Evolutionary conservation across 37 sponge, comb jelly and placozoan species (phyloP), one percentile per base, ranked within the genome.

Genomic region (Aplysina aerophoba): DNA sequence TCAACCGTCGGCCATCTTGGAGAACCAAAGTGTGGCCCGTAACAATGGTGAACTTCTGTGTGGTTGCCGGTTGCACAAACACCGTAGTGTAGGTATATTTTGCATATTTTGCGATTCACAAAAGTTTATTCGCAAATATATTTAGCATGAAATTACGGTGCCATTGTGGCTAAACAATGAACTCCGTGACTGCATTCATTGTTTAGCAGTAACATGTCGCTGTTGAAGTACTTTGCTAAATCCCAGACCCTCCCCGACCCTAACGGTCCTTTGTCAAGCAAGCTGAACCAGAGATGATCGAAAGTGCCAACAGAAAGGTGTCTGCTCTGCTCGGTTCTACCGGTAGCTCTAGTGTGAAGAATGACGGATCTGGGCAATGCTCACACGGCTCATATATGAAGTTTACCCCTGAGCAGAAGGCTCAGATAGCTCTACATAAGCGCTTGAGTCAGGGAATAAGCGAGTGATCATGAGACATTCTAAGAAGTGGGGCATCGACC

Each of bases 381-480:
- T 15, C 19, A 19, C 59, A 19, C 59, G 19, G 59, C 59, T 58
- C 19, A 19, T 58, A 58, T 19, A 58, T 58, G 59, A 58, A 58
- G 59, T 58, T 20, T 58, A 58, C 59, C 59, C 59, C 59, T 58
- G 59, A 58, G 59, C 59, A 58, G 59, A 58, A 58, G 59, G 59
- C 59, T 58, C 19, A 58, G 59, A 19, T 58, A 58, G 59, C 19
- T 58, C n/a, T n/a, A 58, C 17, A 58, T 58, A 58, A 15, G 15
- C 19, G 59, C 59, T 58, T 15, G 59, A 58, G 59, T 58, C 59
- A 58, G 59, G 59, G 59, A 58, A 58, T 58, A 58, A 58, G 19
- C 59, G 19, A 58, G n/a, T n/a, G n/a, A n/a, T n/a, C n/a, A n/a
- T n/a, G n/a, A n/a, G n/a, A 58, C 19, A 58, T 58, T 19, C 59